Base-by-base conservation (phyloP, 2,113 vertebrate species). In the Poeciliopsis occidentalis region DNA sequence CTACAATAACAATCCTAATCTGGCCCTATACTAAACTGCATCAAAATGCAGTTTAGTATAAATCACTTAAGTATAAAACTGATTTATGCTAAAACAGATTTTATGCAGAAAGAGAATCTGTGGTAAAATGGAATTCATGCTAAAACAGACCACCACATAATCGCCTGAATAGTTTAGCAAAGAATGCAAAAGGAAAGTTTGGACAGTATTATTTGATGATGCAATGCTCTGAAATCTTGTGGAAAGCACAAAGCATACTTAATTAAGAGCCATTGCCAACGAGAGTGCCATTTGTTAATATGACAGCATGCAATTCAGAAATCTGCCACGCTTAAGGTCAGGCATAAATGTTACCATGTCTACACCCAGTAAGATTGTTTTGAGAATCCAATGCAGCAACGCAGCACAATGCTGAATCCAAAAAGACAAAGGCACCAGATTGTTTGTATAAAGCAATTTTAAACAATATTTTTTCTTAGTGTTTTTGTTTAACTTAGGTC, bases 171-270 rank as follows among this genome's bases (percentile, higher is more conserved):
- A 13, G 19, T 69, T 12, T 22, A 32, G 34, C 12, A 41, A 19
- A 71, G 32, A 34, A 62, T 30, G 37, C 26, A 69, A 47, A 3
- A 32, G 17, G 22, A 31, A 71, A 44, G 37, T 63, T 41, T 44
- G 27, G 69, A 30, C 54, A 61, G 34, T 39, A 15, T 8, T 69
- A 69, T 69, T 34, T 71, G 26, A 61, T 71, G 60, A 63, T 71
- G 69, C 60, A 71, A 63, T 44, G 17, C 19, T 44, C 37, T 71
- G 69, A 71, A 71, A 71, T 71, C 2, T n/a, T 24, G 15, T 31
- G 32, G 5, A 63, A 63, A 61, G 27, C 26, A 71, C 6, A 44
- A 22, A 17, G 26, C 15, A 44, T 71, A 12, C 32, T 71, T 22
- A 44, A 34, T 57, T 24, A 57, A 57, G 47, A 57, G 6, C 22